Evolutionary conservation across 2,888 invertebrate species (phyloP).

Genomic region (Dexiosoma caninum): DNA sequence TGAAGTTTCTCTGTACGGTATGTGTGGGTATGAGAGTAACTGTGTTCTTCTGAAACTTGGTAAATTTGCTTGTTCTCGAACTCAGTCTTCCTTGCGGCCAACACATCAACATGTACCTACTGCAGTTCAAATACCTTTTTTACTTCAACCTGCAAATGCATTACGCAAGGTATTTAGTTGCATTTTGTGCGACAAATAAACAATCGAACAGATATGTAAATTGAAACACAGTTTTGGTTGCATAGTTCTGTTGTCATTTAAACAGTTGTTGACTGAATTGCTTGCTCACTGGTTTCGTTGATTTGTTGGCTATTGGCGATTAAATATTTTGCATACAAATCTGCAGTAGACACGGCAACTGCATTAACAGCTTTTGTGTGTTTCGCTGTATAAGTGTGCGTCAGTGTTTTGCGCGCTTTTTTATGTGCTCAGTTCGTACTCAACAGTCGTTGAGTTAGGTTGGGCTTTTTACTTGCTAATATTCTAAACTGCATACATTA

Average conservation of each 20-base stretch:
- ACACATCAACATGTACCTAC: conserved; percentile 48
- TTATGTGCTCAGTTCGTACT: conserved; percentile 73
- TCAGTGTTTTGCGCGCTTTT: conserved; percentile 70
- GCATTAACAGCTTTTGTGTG: conserved; percentile 62
- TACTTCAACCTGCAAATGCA: not conserved
- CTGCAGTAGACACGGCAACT: conserved; percentile 57
- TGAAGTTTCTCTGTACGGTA: not conserved
- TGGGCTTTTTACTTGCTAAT: conserved; percentile 65
- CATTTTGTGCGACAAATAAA: not conserved
- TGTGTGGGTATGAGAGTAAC: not conserved
- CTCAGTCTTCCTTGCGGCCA: not conserved
- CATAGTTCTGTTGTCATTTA: not conserved
- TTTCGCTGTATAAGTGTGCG: conserved; percentile 64
- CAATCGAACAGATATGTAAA: not conserved
- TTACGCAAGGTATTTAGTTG: conserved; percentile 22
- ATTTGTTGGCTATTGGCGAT: conserved; percentile 31
- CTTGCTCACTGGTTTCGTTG: conserved; percentile 16
- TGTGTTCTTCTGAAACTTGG: not conserved
- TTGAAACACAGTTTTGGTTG: not conserved
- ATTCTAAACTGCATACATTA: conserved; percentile 52
- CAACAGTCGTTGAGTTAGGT: conserved; percentile 75
- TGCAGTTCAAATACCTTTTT: not conserved
- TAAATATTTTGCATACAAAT: conserved; percentile 51
- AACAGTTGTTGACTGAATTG: conserved; percentile 38
- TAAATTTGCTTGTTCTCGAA: not conserved